Conservation (phyloP, 2,113 vertebrate species). For the Nyctibius bracteatus region DNA sequence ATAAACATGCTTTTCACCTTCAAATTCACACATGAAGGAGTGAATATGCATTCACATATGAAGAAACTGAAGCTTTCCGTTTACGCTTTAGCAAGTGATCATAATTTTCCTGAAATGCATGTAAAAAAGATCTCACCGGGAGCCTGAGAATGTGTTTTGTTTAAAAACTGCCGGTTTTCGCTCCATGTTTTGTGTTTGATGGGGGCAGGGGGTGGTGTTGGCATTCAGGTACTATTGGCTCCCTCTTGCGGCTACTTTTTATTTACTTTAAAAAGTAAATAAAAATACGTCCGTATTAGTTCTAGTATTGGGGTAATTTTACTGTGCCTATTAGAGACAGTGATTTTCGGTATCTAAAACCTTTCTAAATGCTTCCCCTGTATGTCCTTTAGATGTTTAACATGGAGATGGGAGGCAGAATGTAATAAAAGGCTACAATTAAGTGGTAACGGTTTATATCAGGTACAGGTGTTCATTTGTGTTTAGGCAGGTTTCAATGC, state of each 20-base stretch:
- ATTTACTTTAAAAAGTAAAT: too few relatives aligned
- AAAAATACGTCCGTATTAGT: not conserved
- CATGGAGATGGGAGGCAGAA: accelerated
- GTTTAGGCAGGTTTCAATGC: not conserved
- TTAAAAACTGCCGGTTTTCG: not conserved
- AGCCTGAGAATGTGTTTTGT: not conserved
- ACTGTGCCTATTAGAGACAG: not conserved
- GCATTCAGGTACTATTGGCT: not conserved
- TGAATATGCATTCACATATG: not conserved
- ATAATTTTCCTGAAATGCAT: not conserved
- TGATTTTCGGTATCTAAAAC: not conserved
- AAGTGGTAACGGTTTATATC: not conserved
- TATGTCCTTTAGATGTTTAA: not conserved
- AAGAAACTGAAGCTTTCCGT: not conserved
- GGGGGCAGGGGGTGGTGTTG: not conserved
- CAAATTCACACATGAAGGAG: accelerated
- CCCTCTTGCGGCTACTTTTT: constrained; percentile 34
- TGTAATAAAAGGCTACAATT: not conserved
- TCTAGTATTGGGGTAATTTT: not conserved
- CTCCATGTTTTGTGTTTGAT: not conserved
- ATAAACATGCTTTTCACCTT: not conserved
- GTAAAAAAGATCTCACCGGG: not conserved
- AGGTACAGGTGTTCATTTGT: not conserved
- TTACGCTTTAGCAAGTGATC: not conserved
- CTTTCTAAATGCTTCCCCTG: not conserved